Evolutionary conservation across 2,113 vertebrate species (phyloP).

Genomic region (Galemys pyrenaicus): DNA sequence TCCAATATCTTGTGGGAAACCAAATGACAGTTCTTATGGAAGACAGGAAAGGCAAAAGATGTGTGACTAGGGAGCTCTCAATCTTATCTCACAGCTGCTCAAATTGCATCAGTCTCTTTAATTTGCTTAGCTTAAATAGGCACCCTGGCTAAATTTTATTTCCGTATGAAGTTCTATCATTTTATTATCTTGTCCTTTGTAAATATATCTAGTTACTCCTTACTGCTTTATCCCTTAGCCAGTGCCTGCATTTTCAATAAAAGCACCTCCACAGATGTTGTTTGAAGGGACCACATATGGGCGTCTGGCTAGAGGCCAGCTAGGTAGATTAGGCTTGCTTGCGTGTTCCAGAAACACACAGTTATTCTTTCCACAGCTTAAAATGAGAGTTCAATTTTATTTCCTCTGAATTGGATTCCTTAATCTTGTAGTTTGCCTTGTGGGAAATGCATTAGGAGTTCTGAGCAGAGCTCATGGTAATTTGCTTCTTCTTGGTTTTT

Average conservation of each 20-base stretch:
- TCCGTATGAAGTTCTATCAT: background rate
- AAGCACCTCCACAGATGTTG: background rate
- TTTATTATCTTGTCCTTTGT: conserved; percentile 23
- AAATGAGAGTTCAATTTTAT: background rate
- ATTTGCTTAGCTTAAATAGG: background rate
- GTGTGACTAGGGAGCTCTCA: background rate
- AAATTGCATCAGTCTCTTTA: background rate
- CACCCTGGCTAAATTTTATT: background rate
- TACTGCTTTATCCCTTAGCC: background rate
- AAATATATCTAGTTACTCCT: background rate
- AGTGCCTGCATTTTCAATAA: conserved; percentile 18
- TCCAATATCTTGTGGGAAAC: conserved; percentile 23
- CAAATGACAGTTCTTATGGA: background rate
- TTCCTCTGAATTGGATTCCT: conserved; percentile 32
- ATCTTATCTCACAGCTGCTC: background rate
- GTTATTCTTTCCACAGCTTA: conserved; percentile 20
- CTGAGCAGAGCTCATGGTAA: background rate
- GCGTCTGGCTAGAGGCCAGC: background rate
- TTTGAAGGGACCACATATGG: background rate
- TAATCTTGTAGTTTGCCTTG: conserved; percentile 14
- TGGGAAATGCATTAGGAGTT: conserved; percentile 41
- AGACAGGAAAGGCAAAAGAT: background rate
- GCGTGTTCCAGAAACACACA: conserved; percentile 35
- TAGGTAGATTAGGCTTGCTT: background rate
- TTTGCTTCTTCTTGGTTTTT: background rate